Evolutionary conservation across 1,140 invertebrate species (phyloP).

Genomic region (Trichonephila clavata): DNA sequence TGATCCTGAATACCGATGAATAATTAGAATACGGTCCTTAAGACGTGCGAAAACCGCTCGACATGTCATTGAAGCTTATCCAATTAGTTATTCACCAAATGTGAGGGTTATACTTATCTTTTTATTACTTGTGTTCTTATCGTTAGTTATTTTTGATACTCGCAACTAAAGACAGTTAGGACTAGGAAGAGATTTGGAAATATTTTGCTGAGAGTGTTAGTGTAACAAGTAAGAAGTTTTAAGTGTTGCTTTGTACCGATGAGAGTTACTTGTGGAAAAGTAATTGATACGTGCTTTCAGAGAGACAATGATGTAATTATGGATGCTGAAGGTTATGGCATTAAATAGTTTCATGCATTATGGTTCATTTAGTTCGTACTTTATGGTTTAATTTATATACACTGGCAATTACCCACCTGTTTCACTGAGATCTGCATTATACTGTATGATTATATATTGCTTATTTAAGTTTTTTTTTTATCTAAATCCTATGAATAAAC

Average conservation of each 20-base stretch:
- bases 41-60: not conserved
- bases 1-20: not conserved
- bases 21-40: slow-evolving; percentile 1
- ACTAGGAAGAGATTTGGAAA: not conserved
- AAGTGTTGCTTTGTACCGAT: not conserved
- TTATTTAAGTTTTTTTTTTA: no score
- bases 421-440: no score
- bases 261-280: not conserved
- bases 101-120: not conserved
- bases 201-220: not conserved
- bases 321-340: no score
- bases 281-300: no score
- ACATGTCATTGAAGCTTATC: slow-evolving; percentile 16
- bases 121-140: not conserved
- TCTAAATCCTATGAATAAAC: no score
- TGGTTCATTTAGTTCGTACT: no score
- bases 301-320: no score
- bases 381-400: no score
- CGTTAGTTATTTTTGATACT: not conserved
- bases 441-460: no score
- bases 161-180: not conserved
- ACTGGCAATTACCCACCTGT: no score
- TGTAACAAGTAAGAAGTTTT: not conserved
- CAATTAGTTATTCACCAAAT: not conserved
- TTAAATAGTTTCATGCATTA: no score